Conservation (phyloP, 2,113 vertebrate species). For the Plestiodon gilberti region DNA sequence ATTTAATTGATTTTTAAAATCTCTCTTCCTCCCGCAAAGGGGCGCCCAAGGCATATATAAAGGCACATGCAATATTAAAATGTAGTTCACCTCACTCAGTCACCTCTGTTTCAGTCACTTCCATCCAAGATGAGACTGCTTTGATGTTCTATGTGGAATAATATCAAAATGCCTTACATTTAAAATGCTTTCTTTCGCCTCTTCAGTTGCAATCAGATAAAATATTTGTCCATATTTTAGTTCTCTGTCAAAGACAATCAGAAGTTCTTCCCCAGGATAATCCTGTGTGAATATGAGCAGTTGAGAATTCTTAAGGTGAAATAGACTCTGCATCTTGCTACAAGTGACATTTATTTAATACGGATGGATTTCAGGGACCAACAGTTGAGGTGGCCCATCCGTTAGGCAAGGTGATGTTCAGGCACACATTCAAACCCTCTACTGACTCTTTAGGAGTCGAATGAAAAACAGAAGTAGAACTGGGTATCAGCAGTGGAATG, state of each 20-base stretch:
- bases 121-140: not conserved
- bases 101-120: not conserved
- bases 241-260: slow-evolving; percentile 87
- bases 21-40: too few species aligned
- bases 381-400: too few species aligned
- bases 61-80: not conserved
- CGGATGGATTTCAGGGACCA: too few species aligned
- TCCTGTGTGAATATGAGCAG: slow-evolving; percentile 75
- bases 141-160: slow-evolving; percentile 10
- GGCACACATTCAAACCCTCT: too few species aligned
- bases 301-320: not conserved
- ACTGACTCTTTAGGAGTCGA: too few species aligned
- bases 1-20: too few species aligned
- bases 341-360: not conserved
- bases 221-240: slow-evolving; percentile 88
- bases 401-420: too few species aligned
- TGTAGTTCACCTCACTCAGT: too few species aligned
- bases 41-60: too few species aligned
- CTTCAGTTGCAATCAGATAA: slow-evolving; percentile 87
- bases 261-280: slow-evolving; percentile 89
- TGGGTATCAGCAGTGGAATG: too few species aligned
- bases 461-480: too few species aligned
- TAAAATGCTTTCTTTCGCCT: slow-evolving; percentile 84
- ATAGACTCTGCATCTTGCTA: not conserved
- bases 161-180: slow-evolving; percentile 73